phyloP scores from a whole-genome alignment of 2,113 vertebrate species.

The Malurus melanocephalus region DNA sequence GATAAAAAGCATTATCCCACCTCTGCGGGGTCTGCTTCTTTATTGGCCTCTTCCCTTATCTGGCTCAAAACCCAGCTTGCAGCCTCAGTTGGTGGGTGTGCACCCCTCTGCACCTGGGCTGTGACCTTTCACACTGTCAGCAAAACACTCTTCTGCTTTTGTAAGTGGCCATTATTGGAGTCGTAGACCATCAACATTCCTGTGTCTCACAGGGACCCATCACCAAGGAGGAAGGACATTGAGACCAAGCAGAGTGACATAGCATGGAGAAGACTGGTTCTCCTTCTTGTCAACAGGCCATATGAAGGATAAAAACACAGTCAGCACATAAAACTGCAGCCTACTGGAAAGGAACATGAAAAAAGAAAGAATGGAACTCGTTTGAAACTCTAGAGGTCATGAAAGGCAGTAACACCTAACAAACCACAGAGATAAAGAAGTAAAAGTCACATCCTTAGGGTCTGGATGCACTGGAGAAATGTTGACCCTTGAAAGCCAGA shows the following conservation, averaged over 20 bases:
- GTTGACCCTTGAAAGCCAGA: background rate
- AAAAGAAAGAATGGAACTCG: background rate
- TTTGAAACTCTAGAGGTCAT: background rate
- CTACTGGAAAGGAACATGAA: background rate
- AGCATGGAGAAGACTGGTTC: background rate
- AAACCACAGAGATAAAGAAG: background rate
- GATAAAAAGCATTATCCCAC: background rate
- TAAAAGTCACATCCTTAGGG: background rate
- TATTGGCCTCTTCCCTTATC: background rate
- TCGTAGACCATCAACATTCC: background rate
- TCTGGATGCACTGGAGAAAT: background rate
- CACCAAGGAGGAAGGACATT: background rate
- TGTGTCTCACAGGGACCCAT: background rate
- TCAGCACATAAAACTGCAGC: background rate
- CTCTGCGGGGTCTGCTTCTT: background rate
- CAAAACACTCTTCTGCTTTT: background rate
- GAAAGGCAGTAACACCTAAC: background rate
- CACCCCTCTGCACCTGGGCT: background rate
- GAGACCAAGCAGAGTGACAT: background rate
- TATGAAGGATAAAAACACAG: background rate
- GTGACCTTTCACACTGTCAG: background rate
- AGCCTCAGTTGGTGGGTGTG: background rate
- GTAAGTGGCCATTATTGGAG: background rate
- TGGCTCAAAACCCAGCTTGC: background rate
- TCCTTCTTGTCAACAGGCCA: background rate